Base-by-base conservation (phyloP, 2,888 invertebrate genomes). In the Yponomeuta sedellus region DNA sequence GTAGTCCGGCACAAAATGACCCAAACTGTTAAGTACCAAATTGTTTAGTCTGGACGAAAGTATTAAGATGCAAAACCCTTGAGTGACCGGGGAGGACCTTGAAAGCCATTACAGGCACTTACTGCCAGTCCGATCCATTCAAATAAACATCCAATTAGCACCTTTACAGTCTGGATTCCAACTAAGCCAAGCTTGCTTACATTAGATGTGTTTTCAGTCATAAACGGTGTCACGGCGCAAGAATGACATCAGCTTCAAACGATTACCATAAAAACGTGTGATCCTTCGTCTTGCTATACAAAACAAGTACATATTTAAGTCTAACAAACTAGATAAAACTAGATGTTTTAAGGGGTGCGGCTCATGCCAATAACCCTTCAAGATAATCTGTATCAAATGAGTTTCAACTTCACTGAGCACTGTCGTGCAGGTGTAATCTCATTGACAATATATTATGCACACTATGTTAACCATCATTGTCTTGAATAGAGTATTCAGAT, bases 181-280 rank as follows among this genome's bases (percentile, higher is more conserved):
- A 52, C 44, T 52, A 52, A 52, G 44, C 44, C 44, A 16, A 52
- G 44, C 44, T 52, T 52, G 44, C 44, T 52, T 52, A 52, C 44
- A 52, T 52, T 52, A 52, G 16, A 16, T 12, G 3, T 52, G 44
- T 52, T 16, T 52, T 52, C 44, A 52, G 44, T 52, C 44, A 52
- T 12, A 52, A 64, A 22, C 64, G 44, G 52, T 20, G 64, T 40
- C 44, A 44, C 6, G 22, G 44, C 12, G 19, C 64, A 44, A 61
- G 22, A 65, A 34, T 58, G 57, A 59, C 64, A 64, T 64, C 64
- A 64, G 25, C 57, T 52, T 52, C 34, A 8, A 34, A 57, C 20
- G 19, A 64, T 44, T 64, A 64, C 28, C 58, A 63, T 63, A 63
- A 63, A 63, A 63, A 44, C 63, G 63, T 63, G 63, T 20, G 63